Evolutionary conservation across 2,888 invertebrate genomes (phyloP), one percentile per base, ranked within the genome.

Genomic region (Trichacis sp.): DNA sequence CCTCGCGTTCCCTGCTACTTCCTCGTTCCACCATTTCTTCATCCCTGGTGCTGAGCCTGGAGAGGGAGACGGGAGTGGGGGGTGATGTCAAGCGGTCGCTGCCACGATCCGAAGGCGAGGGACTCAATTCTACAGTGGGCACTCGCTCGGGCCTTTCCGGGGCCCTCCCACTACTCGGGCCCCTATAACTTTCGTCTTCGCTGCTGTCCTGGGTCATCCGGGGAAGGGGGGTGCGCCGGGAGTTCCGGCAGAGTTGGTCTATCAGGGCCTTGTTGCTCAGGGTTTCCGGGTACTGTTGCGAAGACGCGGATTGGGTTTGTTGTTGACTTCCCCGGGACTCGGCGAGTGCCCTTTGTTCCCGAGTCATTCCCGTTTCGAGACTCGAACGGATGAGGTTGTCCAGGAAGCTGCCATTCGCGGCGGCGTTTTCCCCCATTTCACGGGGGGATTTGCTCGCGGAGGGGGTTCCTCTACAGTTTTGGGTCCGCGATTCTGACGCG

Each of bases 371-470:
- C 30, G 90, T 88, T 82, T 93, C 93, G 65, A 95, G 86, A 72
- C 91, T 92, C 71, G 93, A 93, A 74, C 93, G 87, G 72, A 95
- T 95, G 75, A 94, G 92, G 51, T 93, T 94, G 79, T 94, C 93
- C 51, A 94, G 87, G 82, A 94, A 93, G 77, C 90, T 87, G n/a
- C 93, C 92, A 69, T 93, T 93, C 70, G 91, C 90, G 2, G 87
- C 87, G 43, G 88, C 85, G 14, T 87, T 87, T 76, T 91, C 91
- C 24, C 89, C 88, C 70, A 89, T 86, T 71, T 91, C 90, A 47
- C 89, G 84, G 9, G 87, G 85, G 43, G 84, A 84, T 72, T 88
- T 88, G 48, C 86, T 85, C 71, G 84, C 84, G 67, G 86, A 85
- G 2, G 86, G 81, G 8, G 4, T 8, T 29, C 85, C 69, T 24